These are phyloP conservation scores for Nemotelus pantherinus DNA, from an alignment of 2,888 invertebrate species.

Conservation along the genomic window DNA sequence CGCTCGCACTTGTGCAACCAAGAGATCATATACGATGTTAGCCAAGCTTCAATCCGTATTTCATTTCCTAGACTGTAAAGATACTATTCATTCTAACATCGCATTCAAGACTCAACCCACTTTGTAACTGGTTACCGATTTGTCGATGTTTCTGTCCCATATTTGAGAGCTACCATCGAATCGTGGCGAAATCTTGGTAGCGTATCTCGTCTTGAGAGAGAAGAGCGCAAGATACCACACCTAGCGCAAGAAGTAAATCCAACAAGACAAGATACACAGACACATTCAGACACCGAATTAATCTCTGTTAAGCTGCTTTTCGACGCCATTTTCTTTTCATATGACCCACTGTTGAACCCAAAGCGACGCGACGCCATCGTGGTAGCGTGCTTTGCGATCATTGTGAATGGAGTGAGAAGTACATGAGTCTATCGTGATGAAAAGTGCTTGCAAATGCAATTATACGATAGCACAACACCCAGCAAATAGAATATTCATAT, in stretches of 20 bases:
- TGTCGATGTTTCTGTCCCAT: neutral
- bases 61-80: too few relatives aligned
- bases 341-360: neutral
- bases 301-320: neutral
- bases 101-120: neutral
- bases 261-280: neutral
- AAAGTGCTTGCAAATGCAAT: too few relatives aligned
- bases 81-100: neutral
- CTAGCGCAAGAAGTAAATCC: neutral
- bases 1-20: slow-evolving; percentile 5
- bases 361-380: neutral
- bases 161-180: neutral
- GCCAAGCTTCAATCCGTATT: neutral
- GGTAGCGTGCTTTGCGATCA: neutral
- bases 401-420: too few relatives aligned
- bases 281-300: neutral
- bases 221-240: slow-evolving; percentile 10
- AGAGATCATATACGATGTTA: neutral
- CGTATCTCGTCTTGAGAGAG: neutral
- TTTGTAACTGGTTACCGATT: neutral
- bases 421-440: too few relatives aligned
- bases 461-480: too few relatives aligned
- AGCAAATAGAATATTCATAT: neutral
- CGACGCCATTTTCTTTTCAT: slow-evolving; percentile 4
- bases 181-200: neutral